Percentiles rank a stretch among this genome's conserved stretches.
phyloP scores from a whole-genome alignment of 2,113 vertebrate species.

The Romanogobio albipinnatus region DNA sequence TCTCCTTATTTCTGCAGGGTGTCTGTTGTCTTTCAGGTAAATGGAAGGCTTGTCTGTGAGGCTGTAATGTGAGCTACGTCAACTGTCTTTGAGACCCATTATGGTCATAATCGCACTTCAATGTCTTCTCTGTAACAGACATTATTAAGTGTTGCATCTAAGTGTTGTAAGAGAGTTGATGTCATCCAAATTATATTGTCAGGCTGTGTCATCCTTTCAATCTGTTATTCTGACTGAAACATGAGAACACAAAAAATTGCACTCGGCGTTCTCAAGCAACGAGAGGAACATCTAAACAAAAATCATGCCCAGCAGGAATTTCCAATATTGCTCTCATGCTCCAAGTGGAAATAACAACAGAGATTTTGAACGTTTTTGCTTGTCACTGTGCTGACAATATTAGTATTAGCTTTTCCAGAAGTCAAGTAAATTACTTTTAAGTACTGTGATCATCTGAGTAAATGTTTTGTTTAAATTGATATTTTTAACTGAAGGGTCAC shows the following conservation, averaged over 20 bases:
- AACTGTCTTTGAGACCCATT: slow-evolving; percentile 2
- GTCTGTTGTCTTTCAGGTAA: slow-evolving; percentile 17
- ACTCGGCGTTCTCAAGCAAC: slow-evolving; percentile 2
- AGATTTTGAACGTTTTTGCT: slow-evolving; percentile 11
- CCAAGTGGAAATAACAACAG: slow-evolving; percentile 14
- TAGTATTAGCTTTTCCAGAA: slow-evolving; percentile 9
- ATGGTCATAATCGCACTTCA: background rate
- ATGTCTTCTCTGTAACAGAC: background rate
- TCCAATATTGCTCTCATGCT: slow-evolving; percentile 19
- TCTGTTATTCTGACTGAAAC: slow-evolving; percentile 27
- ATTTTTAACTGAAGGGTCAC: slow-evolving; percentile 14
- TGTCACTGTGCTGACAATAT: background rate
- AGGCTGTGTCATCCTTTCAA: slow-evolving; percentile 7
- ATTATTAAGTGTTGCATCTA: background rate
- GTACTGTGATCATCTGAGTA: background rate
- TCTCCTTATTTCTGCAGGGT: slow-evolving; percentile 15
- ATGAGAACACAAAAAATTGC: slow-evolving; percentile 17
- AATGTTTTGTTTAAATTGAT: background rate
- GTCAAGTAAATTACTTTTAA: background rate
- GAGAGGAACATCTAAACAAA: background rate
- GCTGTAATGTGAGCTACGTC: background rate
- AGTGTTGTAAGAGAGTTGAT: background rate
- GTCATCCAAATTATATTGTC: slow-evolving; percentile 11
- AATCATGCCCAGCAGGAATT: slow-evolving; percentile 30
- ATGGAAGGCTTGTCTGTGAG: background rate